Conservation (phyloP, 2,888 invertebrate species). For the Melolontha melolontha region DNA sequence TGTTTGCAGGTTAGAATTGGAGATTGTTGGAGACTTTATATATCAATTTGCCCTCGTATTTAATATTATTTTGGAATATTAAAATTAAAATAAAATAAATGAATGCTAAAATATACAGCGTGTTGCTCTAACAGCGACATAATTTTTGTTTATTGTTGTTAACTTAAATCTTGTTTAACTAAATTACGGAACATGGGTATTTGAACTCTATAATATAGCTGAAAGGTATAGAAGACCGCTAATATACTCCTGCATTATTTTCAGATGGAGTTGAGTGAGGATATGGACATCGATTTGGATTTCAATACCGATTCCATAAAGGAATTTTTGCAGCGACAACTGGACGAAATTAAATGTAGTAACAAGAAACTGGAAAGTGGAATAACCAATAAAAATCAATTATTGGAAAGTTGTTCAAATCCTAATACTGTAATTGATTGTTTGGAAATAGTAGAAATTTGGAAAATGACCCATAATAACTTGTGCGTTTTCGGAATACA, state of each 20-base stretch:
- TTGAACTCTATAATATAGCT: too few relatives aligned
- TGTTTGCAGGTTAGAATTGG: too few relatives aligned
- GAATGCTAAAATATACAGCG: too few relatives aligned
- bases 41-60: too few relatives aligned
- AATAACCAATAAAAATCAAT: slow-evolving; percentile 40
- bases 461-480: slow-evolving; percentile 54
- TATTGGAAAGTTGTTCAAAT: slow-evolving; percentile 37
- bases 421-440: not conserved
- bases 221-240: too few relatives aligned
- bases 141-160: too few relatives aligned
- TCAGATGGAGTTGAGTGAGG: slow-evolving; percentile 21
- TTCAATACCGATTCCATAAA: slow-evolving; percentile 52
- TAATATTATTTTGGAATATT: too few relatives aligned
- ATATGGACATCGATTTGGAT: slow-evolving; percentile 53
- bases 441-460: slow-evolving; percentile 43
- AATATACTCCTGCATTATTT: not conserved
- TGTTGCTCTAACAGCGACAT: too few relatives aligned
- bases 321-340: slow-evolving; percentile 44
- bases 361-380: slow-evolving; percentile 44
- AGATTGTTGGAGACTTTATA: too few relatives aligned
- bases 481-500: slow-evolving; percentile 55
- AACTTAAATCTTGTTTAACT: too few relatives aligned
- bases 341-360: slow-evolving; percentile 43
- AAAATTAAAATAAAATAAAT: too few relatives aligned
- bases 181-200: too few relatives aligned